A percentile compares a stretch with the other conserved stretches of the same genome.
These are phyloP conservation scores for Malurus elegans DNA, from an alignment of 2,113 vertebrate genomes.

Conservation along the genomic window DNA sequence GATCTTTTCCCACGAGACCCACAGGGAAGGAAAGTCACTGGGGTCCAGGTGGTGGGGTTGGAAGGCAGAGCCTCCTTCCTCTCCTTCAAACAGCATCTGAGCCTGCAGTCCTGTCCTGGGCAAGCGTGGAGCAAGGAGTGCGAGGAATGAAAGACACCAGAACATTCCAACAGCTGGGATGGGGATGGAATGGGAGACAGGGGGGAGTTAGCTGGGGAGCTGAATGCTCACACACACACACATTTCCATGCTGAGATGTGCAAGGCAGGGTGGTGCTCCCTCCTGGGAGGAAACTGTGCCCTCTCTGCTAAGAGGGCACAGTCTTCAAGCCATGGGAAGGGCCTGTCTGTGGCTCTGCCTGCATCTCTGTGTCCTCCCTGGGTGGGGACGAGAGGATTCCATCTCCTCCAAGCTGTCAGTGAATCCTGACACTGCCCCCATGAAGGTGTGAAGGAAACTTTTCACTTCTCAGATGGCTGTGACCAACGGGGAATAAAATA, in stretches of 20 bases:
- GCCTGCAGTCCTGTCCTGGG: not conserved
- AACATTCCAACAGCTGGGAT: not conserved
- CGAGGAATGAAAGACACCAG: not conserved
- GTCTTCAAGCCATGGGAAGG: not conserved
- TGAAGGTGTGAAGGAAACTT: not conserved
- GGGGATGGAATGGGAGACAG: accelerated
- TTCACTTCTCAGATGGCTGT: not conserved
- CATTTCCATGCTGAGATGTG: not conserved
- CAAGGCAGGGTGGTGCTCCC: not conserved
- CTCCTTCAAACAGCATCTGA: not conserved
- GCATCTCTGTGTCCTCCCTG: not conserved
- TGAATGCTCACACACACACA: not conserved
- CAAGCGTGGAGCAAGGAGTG: accelerated
- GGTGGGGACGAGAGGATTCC: not conserved
- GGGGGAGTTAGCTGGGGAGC: not conserved
- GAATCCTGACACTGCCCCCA: not conserved
- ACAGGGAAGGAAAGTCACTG: not conserved
- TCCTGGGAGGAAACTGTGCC: not conserved
- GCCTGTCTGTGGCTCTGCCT: not conserved
- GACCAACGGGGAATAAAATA: not conserved
- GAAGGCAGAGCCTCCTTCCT: not conserved
- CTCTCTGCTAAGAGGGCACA: not conserved
- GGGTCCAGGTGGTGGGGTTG: not conserved
- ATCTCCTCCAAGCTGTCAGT: not conserved
- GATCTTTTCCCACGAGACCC: not conserved